Evolutionary conservation across 2,797 vertebrate genomes (phyloP), one percentile per base, ranked within the genome.

Genomic region (Adrianichthys oophorus): DNA sequence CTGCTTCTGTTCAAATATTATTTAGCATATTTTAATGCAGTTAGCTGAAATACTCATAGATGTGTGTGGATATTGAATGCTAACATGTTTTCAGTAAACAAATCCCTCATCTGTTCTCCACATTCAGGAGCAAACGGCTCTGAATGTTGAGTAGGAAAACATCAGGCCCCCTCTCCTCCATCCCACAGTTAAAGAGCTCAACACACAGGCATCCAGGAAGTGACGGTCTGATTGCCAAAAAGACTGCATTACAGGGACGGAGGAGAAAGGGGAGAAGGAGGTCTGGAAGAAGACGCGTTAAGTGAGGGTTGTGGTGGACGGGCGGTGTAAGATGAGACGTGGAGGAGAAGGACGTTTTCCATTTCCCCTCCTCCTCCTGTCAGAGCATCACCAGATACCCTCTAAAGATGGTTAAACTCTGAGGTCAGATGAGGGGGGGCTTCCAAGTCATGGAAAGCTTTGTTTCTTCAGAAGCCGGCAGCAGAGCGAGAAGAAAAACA

Each of bases 171-270:
- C 57, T 85, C 80, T 86, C 70, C 59, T 56, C 56, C 67, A 84
- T 82, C 76, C 82, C 80, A 74, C 65, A 77, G 64, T 71, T 59
- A 70, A 80, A 76, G 66, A 81, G 72, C 77, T 88, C 74, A 88
- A 80, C 86, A 84, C 74, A 56, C 73, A 87, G 72, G 75, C 81
- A 88, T 89, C 83, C 83, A 85, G 83, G 83, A 90, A 88, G 78
- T 54, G 57, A 80, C 66, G 63, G 54, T 65, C 17, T 62, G 80
- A 79, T 68, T 59, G 72, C 83, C 86, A 83, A 44, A 23, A 74
- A 52, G 46, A 17, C 74, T 76, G 68, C 75, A 72, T 73, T 71
- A 78, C 15, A 57, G 56, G 15, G 45, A 46, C 59, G 63, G 62
- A 42, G 26, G 26, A 48, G 56, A 66, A 54, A 41, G 45, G 48